Evolutionary conservation across 2,888 invertebrate species (phyloP), one percentile per base, ranked within the genome.

Genomic region (Megastigmus dorsalis): DNA sequence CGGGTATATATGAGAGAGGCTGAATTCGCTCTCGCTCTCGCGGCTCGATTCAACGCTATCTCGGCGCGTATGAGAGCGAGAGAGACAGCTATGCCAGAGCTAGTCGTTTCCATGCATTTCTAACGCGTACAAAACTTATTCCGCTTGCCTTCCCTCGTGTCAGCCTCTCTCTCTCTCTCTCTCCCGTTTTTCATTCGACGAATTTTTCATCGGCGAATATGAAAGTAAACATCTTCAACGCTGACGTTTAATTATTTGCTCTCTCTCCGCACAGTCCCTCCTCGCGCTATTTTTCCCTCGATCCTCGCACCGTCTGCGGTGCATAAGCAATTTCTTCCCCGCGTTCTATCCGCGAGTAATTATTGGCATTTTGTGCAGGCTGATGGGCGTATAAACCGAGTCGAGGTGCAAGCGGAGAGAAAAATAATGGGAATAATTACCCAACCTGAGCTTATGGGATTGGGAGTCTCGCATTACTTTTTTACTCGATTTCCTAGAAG

Each of bases 191-290:
- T 70, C 65, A 36, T 38, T 72, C 60, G 7, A 20, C 15, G 38
- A 67, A 62, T 55, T 80, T 68, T 73, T 80, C 77, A 77, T 76
- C 74, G 6, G 77, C n/a, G 67, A 76, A 81, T 79, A 80, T 77
- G 69, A 78, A 73, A 71, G 59, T 36, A 28, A 57, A 54, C n/a
- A 55, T 30, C 13, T 20, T 41, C 48, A 20, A 41, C 41, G 6
- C 6, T 50, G 65, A 50, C 57, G 41, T 72, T 71, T 65, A 57
- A 65, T 54, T 52, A 62, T 41, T 65, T 45, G 13, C 52, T 52
- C n/a, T 60, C n/a, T 30, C 13, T n/a, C 10, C 2, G 2, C 28
- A 9, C 26, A 0, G 28, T n/a, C n/a, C 1, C 4, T 43, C 13
- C 5, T 43, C 20, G 4, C 0, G 36, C 9, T 6, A 33, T 18